A percentile compares a stretch with the other conserved stretches of the same genome.
These are phyloP conservation scores for Carlito syrichta DNA, from an alignment of 2,113 vertebrate species.

Conservation along the genomic window DNA sequence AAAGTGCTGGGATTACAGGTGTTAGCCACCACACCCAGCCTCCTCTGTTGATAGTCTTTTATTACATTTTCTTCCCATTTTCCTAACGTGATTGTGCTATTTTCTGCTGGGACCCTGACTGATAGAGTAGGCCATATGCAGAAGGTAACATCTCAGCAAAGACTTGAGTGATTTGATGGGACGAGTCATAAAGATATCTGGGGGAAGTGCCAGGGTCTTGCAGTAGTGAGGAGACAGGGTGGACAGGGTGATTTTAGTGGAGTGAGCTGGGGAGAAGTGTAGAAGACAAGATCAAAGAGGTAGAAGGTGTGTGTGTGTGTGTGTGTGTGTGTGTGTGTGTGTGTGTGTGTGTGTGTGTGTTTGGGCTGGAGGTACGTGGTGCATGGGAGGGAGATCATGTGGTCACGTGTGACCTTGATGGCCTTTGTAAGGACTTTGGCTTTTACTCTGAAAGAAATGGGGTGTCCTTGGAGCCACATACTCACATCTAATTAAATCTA, in stretches of 20 bases:
- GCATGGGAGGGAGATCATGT: not conserved
- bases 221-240: not conserved
- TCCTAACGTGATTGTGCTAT: slow-evolving; percentile 24
- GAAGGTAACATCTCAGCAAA: slow-evolving; percentile 20
- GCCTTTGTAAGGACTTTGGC: slow-evolving; percentile 5
- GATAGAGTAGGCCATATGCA: not conserved
- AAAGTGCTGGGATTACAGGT: too few species aligned
- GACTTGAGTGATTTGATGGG: not conserved
- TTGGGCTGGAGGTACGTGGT: not conserved
- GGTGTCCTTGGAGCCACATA: not conserved
- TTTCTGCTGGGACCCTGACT: not conserved
- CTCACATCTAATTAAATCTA: slow-evolving; percentile 38
- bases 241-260: not conserved
- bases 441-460: slow-evolving; percentile 26
- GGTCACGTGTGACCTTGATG: not conserved
- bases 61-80: not conserved
- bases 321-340: not conserved
- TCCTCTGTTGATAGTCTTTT: not conserved
- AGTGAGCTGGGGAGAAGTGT: not conserved
- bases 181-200: not conserved
- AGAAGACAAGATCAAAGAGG: not conserved
- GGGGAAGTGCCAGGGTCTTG: not conserved
- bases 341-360: not conserved
- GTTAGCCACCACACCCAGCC: too few species aligned
- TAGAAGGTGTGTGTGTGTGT: not conserved